Evolutionary conservation across 2,797 vertebrate species (phyloP).

Genomic region (Hippoglossus hippoglossus): DNA sequence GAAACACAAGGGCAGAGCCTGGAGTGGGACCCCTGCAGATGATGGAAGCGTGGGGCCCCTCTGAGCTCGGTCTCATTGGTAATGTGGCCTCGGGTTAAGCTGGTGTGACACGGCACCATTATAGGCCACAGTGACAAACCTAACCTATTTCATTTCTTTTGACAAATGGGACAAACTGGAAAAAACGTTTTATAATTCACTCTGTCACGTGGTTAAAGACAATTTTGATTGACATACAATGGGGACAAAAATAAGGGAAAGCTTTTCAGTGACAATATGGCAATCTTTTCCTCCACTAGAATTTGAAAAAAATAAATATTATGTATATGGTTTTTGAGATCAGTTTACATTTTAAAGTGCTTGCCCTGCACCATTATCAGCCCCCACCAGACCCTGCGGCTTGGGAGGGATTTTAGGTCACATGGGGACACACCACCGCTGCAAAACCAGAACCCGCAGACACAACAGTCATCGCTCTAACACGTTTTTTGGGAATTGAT

Average conservation of each 20-base stretch:
- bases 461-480: background rate
- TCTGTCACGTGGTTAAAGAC: too few species aligned
- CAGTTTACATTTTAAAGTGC: background rate
- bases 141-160: background rate
- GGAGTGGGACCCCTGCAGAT: constrained; percentile 14
- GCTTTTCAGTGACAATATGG: background rate
- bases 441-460: background rate
- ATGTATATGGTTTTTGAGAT: too few species aligned
- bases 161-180: background rate
- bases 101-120: background rate
- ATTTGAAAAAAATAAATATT: background rate
- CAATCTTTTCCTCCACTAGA: background rate
- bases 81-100: background rate
- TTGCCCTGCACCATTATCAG: too few species aligned
- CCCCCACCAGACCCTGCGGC: too few species aligned
- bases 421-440: too few species aligned
- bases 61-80: background rate
- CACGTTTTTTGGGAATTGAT: background rate
- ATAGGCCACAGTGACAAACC: background rate
- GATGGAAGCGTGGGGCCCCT: background rate
- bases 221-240: background rate
- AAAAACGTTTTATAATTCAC: background rate
- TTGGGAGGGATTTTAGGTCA: too few species aligned
- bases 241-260: background rate
- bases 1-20: constrained; percentile 1